These are phyloP conservation scores for Trichoplax adhaerens DNA, from an alignment of 37 sponge, comb jelly and placozoan species.

Conservation along the genomic window DNA sequence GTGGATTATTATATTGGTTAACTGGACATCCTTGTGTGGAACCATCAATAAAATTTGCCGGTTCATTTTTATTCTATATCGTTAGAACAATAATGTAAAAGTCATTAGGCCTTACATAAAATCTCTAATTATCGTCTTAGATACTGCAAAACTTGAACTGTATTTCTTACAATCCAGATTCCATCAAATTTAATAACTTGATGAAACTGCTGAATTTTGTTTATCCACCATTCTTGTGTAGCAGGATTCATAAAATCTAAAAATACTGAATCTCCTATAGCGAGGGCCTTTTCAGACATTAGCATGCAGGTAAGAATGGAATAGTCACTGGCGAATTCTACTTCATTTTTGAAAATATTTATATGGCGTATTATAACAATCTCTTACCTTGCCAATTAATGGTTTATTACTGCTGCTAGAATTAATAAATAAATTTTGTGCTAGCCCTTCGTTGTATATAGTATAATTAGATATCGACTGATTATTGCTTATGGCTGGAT, in stretches of 20 bases:
- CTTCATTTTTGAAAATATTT: no score
- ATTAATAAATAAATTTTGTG: conserved; percentile 31
- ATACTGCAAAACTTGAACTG: not conserved
- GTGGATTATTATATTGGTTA: conserved; percentile 23
- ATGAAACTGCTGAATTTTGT: conserved; percentile 21
- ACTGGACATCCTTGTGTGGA: conserved; percentile 38
- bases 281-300: no score
- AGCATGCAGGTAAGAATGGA: no score
- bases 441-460: conserved; percentile 44
- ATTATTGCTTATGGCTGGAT: conserved; percentile 51
- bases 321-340: no score
- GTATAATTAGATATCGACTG: conserved; percentile 23
- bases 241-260: conserved; percentile 48
- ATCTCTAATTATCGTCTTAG: not conserved
- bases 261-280: conserved; percentile 26
- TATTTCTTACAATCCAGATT: conserved; percentile 44
- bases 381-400: conserved; percentile 33
- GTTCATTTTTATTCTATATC: conserved; percentile 69
- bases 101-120: not conserved
- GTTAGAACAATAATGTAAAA: not conserved
- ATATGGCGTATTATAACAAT: not conserved
- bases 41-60: conserved; percentile 48
- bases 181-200: conserved; percentile 40
- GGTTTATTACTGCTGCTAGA: conserved; percentile 19
- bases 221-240: conserved; percentile 31